phyloP scores from a whole-genome alignment of 1,140 invertebrate species.

The Aphelenchoides fujianensis region DNA sequence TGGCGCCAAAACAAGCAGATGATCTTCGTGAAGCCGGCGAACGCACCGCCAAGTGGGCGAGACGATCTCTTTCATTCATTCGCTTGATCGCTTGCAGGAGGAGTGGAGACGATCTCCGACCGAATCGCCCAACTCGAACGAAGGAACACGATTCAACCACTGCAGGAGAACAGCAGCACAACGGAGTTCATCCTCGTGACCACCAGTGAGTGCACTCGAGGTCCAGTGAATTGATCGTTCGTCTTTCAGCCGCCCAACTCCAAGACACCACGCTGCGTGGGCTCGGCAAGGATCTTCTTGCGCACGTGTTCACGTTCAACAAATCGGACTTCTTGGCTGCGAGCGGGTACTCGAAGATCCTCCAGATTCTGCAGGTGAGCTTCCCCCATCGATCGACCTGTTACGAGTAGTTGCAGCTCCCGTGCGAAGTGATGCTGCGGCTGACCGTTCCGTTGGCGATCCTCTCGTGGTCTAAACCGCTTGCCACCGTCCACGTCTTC shows the following conservation, averaged over 20 bases:
- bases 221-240: neutral
- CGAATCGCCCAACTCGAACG: neutral
- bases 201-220: neutral
- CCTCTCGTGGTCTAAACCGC: slow-evolving; percentile 6
- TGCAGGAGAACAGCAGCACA: neutral
- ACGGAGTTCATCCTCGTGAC: neutral
- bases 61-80: neutral
- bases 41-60: neutral
- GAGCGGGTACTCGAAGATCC: slow-evolving; percentile 8
- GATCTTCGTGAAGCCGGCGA: slow-evolving; percentile 11
- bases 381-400: neutral
- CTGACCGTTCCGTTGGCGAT: slow-evolving; percentile 7
- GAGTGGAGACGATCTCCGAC: too few relatives aligned
- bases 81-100: too few relatives aligned
- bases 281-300: neutral
- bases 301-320: neutral
- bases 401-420: neutral
- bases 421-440: neutral
- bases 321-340: neutral
- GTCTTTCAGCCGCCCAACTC: neutral
- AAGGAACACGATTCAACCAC: neutral
- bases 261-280: neutral
- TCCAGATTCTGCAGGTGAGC: slow-evolving; percentile 17
- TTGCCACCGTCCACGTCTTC: slow-evolving; percentile 7
- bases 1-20: neutral